Conservation (phyloP, 1,140 invertebrate species). For the Ceratitis capitata region DNA sequence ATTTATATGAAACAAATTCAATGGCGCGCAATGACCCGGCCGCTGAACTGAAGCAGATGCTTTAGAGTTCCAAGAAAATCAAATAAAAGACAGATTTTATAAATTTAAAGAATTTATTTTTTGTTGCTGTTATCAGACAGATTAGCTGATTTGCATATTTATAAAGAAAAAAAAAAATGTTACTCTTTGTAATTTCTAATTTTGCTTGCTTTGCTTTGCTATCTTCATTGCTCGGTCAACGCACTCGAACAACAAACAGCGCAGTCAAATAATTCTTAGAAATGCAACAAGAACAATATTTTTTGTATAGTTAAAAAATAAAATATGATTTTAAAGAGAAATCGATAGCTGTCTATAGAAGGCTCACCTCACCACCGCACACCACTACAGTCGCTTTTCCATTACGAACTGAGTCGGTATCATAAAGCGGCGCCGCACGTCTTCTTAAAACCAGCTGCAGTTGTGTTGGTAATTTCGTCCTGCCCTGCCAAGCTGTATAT, state of each 20-base stretch:
- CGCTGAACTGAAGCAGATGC: background rate
- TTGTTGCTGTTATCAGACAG: background rate
- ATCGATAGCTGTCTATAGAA: background rate
- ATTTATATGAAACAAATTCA: background rate
- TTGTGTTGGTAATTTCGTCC: background rate
- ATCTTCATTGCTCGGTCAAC: background rate
- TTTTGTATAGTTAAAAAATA: background rate
- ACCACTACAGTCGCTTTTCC: too few relatives aligned
- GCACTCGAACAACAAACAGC: background rate
- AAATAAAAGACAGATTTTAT: background rate
- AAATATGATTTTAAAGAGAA: background rate
- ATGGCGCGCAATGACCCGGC: background rate
- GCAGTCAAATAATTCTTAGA: background rate
- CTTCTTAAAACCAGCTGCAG: background rate
- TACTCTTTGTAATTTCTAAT: background rate
- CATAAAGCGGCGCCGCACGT: slow-evolving; percentile 4
- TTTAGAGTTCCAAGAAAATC: too few relatives aligned
- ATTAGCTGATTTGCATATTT: background rate
- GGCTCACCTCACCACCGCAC: background rate
- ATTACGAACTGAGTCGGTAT: too few relatives aligned
- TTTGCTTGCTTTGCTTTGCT: background rate
- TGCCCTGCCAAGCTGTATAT: background rate
- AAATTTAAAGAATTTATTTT: background rate
- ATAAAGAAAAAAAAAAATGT: background rate
- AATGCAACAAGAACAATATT: background rate